Percentiles rank a stretch among this genome's conserved stretches.
Conservation (phyloP, 2,113 vertebrate species). For the Hymenochirus boettgeri region DNA sequence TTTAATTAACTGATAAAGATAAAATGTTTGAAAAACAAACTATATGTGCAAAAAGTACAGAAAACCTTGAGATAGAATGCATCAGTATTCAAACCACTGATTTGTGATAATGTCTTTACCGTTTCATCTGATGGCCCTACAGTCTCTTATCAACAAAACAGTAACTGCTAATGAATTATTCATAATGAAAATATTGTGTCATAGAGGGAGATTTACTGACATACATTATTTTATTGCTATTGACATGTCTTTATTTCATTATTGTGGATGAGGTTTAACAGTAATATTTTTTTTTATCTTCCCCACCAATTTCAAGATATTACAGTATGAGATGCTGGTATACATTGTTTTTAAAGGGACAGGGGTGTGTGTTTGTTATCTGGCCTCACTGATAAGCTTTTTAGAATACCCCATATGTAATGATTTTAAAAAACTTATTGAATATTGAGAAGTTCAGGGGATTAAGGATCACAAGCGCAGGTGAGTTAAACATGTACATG, state of each 20-base stretch:
- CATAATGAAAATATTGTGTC: constrained; percentile 14
- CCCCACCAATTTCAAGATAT: too few relatives aligned
- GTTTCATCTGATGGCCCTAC: background rate
- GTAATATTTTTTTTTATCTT: background rate
- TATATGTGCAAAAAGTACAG: background rate
- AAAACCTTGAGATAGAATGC: background rate
- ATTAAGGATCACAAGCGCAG: too few relatives aligned
- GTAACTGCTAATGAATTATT: constrained; percentile 19
- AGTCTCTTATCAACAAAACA: background rate
- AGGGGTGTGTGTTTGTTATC: too few relatives aligned
- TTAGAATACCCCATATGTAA: too few relatives aligned
- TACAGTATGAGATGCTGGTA: too few relatives aligned
- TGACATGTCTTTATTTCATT: background rate
- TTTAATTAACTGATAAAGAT: constrained; percentile 6
- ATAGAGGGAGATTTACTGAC: background rate
- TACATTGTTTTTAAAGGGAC: too few relatives aligned
- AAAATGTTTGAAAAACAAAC: background rate
- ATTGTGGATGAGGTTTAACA: background rate
- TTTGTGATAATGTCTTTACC: background rate
- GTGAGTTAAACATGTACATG: too few relatives aligned
- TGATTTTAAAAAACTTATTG: too few relatives aligned
- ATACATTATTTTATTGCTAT: constrained; percentile 8
- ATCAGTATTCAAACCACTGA: background rate
- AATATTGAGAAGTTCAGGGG: too few relatives aligned
- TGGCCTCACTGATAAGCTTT: too few relatives aligned